Evolutionary conservation across 1,140 invertebrate species (phyloP).

Genomic region (Littorina saxatilis): DNA sequence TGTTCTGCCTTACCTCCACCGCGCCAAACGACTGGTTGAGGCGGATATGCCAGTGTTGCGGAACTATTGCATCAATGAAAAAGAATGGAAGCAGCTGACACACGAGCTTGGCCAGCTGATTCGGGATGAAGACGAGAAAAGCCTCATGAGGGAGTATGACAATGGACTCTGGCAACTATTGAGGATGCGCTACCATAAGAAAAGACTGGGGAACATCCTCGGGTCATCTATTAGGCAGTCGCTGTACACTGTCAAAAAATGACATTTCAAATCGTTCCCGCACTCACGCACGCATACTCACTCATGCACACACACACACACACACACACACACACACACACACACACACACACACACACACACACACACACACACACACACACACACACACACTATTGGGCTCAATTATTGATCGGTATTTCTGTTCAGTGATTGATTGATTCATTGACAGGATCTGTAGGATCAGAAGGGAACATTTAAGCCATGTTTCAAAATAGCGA

Average conservation of each 20-base stretch:
- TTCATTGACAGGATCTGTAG: too few species aligned
- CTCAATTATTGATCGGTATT: too few species aligned
- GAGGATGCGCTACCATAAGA: slow-evolving; percentile 37
- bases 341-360: background rate
- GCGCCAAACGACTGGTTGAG: slow-evolving; percentile 42
- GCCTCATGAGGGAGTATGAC: slow-evolving; percentile 50
- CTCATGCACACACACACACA: background rate
- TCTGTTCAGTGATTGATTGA: too few species aligned
- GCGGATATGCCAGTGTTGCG: slow-evolving; percentile 41
- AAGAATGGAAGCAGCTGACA: slow-evolving; percentile 45
- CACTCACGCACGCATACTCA: too few species aligned
- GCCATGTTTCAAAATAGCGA: too few species aligned
- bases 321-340: background rate
- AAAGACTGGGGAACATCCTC: background rate
- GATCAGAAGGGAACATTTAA: too few species aligned
- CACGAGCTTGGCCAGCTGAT: slow-evolving; percentile 35
- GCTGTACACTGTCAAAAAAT: background rate
- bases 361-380: background rate
- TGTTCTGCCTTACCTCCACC: slow-evolving; percentile 38
- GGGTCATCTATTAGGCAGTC: background rate
- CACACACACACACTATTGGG: slow-evolving; percentile 15
- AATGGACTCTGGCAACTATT: slow-evolving; percentile 53
- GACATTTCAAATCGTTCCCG: background rate
- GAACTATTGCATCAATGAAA: slow-evolving; percentile 32
- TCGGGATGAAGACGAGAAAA: slow-evolving; percentile 36